Conservation (phyloP, 2,888 invertebrate genomes). For the Callosobruchus maculatus region DNA sequence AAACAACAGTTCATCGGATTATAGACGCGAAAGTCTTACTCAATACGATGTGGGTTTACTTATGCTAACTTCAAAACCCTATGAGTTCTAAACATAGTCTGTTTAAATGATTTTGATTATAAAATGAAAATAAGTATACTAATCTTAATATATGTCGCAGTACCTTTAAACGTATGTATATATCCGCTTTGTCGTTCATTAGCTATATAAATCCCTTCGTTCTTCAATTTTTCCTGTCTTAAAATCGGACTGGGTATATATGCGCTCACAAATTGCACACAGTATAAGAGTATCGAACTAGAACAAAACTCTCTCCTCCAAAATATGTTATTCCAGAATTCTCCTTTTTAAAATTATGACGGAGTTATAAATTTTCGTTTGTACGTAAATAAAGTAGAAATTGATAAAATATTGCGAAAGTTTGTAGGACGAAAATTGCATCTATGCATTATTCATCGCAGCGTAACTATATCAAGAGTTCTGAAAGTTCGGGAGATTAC, state of each 20-base stretch:
- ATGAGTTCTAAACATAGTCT: too few species aligned
- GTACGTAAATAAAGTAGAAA: constrained; percentile 54
- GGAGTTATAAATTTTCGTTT: constrained; percentile 53
- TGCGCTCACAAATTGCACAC: neutral
- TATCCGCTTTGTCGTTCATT: too few species aligned
- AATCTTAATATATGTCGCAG: too few species aligned
- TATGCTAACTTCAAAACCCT: too few species aligned
- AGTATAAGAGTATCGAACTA: neutral
- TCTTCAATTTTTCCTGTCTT: too few species aligned
- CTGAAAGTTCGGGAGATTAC: constrained; percentile 37
- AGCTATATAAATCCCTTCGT: too few species aligned
- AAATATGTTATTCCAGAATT: constrained; percentile 29
- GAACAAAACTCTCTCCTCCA: neutral
- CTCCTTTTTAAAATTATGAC: constrained; percentile 45
- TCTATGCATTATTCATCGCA: constrained; percentile 53
- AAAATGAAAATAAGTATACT: too few species aligned
- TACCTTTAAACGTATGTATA: too few species aligned
- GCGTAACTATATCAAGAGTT: constrained; percentile 50
- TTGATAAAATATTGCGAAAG: constrained; percentile 54
- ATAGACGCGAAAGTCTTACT: too few species aligned
- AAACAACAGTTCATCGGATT: too few species aligned
- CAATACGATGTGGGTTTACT: too few species aligned
- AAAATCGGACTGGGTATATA: neutral
- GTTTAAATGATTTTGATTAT: too few species aligned
- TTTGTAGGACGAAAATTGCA: constrained; percentile 53